Base-by-base conservation (phyloP, 2,888 invertebrate species). In the Pyralis farinalis region DNA sequence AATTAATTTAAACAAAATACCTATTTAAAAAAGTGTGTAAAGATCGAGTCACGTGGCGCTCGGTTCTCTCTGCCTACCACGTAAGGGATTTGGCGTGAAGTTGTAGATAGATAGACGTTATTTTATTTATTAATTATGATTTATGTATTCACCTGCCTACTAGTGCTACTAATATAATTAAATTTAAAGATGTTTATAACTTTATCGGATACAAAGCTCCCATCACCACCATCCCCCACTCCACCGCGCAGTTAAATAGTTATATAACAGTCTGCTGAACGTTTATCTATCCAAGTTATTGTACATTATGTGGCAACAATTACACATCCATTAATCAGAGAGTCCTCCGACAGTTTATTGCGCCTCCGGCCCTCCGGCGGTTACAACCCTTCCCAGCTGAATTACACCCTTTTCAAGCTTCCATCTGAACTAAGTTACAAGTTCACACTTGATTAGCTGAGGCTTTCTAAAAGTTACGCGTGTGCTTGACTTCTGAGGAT, bases 261-360 rank as follows among this genome's bases (percentile, higher is more conserved):
- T 12, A 38, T 38, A 38, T 25, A 46, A 46, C 52, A 51, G n/a
- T n/a, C n/a, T n/a, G 52, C 47, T 41, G 53, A 57, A 48, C 56
- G 57, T 70, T 71, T 71, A 73, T 76, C 73, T 72, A 71, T 70
- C 49, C 63, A 56, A 71, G 71, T 70, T 75, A 75, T 74, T 72
- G 72, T 78, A 80, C 78, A 81, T 80, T 80, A 80, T 82, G 78
- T 79, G 76, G 79, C 77, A 80, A 78, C 80, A 84, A 84, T 84
- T 84, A 84, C 79, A 76, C 71, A 65, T 60, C 67, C 82, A 83
- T 83, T 82, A 78, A 82, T 84, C 83, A 84, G 67, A 51, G 63
- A 68, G 72, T 71, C 70, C 77, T 76, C 65, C 67, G 68, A 64
- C 76, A 71, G 72, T 79, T 72, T 75, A 78, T 76, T 71, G 70